Evolutionary conservation across 64 coral and sea anemone species (phyloP), one percentile per base, ranked within the genome.

Genomic region (Orbicella faveolata): DNA sequence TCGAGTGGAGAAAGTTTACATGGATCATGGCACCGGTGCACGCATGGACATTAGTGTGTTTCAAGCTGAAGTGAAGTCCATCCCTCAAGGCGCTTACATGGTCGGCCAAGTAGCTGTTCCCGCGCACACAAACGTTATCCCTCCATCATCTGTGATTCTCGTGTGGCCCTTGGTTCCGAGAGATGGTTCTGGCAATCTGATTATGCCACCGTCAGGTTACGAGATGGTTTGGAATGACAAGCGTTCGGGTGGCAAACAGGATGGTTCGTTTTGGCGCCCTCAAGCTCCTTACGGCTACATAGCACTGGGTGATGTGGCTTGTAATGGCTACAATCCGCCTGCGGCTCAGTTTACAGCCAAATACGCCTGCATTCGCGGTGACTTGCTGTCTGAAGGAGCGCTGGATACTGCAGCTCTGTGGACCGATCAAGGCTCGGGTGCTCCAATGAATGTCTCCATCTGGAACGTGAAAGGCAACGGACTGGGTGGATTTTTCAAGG

Each of bases 231-330:
- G 78, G 11, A 30, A 33, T 10, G 78, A 80, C 53, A 33, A 30
- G 33, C 9, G 78, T 7, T 80, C 78, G n/a, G 78, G 78, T 26
- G 78, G 78, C n/a, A 2, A 13, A 11, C 53, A 80, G 1, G 52
- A 80, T 7, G 54, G 23, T 34, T 80, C 78, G 11, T 80, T 80
- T 80, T 80, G 78, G 78, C 78, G 54, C 4, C 53, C 61, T 1
- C 53, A 61, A 34, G 54, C 78, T 11, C 78, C 78, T 61, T 13
- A 25, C 10, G 78, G 78, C 1, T 80, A 61, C 20, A 54, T 61
- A 8, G 78, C 78, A 25, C 52, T 80, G 23, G 55, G 78, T 5
- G 78, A 80, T 61, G 78, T 80, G 52, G 78, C 78, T 30, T 80
- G 52, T 61, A 12, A 33, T 18, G 54, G 54, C 23, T 61, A 35